Evolutionary conservation across 2,888 invertebrate species (phyloP), one percentile per base, ranked within the genome.

Genomic region (Ecdyonurus torrentis): DNA sequence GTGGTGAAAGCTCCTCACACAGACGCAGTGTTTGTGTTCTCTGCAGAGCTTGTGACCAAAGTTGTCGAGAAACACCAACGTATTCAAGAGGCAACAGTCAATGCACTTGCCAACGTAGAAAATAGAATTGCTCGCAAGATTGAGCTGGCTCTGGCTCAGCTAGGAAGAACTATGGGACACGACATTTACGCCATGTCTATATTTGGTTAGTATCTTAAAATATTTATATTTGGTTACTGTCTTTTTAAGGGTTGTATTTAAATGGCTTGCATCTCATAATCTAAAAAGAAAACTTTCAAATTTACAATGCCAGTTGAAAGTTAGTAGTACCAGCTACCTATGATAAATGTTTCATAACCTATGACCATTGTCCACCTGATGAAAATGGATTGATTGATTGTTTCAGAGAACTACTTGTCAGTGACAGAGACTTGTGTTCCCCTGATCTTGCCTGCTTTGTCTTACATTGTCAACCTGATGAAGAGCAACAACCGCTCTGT

Each of bases 401-500:
- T 15, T 37, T 37, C 37, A 37, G 37, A 37, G 7, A 37, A 5
- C 37, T 37, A 37, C 37, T 15, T 37, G 37, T 10, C 37, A 10
- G 37, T 37, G 37, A 37, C 37, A 5, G 37, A 15, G 37, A 15
- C 5, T 5, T 37, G 37, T 37, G 37, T 37, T 37, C 37, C 37
- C 37, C 37, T 37, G 7, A 37, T 37, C 37, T 10, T 37, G 15
- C 37, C 37, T 37, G 37, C 37, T 15, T 15, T 37, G 15, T 5
- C 5, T 15, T 37, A 37, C 15, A 37, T 37, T 15, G 37, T 37
- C 7, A 37, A 15, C 37, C 15, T 37, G 37, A 5, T 37, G 37
- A 37, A 5, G 5, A 10, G 7, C 55, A 55, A 55, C 1, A 82
- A 81, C 69, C 77, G 84, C 66, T 84, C 85, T 24, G 73, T 81